Base-by-base conservation (phyloP, 2,888 invertebrate genomes). In the Nasonia oneida region DNA sequence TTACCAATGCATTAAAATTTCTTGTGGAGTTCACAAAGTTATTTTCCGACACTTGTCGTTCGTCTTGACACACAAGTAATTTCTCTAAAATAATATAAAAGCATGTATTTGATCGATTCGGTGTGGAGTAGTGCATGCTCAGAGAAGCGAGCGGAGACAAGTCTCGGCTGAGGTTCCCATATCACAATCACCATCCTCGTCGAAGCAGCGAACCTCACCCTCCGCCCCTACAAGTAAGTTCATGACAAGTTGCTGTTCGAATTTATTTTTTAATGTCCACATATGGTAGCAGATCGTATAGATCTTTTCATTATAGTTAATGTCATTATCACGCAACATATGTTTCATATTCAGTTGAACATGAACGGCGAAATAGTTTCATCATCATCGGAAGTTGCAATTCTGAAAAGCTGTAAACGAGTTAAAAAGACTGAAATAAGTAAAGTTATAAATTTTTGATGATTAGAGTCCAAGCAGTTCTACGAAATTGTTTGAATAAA, bases 81-180 rank as follows among this genome's bases (percentile, higher is more conserved):
- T 81, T n/a, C 14, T n/a, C 8, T 47, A 3, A 50, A 47, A 53
- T 71, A 84, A 81, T 47, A 76, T 82, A 83, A 84, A 70, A 79
- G 87, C 83, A 81, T 85, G 84, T 79, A 82, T 79, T 88, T 89
- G 90, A 87, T 91, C 88, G 89, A 81, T 83, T 89, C 89, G 91
- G 91, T 91, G 88, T 92, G 90, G 90, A 89, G 88, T 93, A 92
- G 93, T 92, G 92, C 93, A 93, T 93, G 92, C 88, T 90, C 91
- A 89, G 90, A 91, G 90, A 90, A 90, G 90, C 88, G 90, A 90
- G 86, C 90, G 90, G 88, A 88, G 90, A 87, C 89, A 92, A 86
- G 85, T 89, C 78, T 88, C 90, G 88, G 91, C 89, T 88, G 90
- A 90, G 88, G 88, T 87, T 85, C 86, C 89, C 84, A 89, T 89